Conservation (phyloP, 30 jellyfish, hydroid and myxozoan genomes). For the Sanderia malayensis region DNA sequence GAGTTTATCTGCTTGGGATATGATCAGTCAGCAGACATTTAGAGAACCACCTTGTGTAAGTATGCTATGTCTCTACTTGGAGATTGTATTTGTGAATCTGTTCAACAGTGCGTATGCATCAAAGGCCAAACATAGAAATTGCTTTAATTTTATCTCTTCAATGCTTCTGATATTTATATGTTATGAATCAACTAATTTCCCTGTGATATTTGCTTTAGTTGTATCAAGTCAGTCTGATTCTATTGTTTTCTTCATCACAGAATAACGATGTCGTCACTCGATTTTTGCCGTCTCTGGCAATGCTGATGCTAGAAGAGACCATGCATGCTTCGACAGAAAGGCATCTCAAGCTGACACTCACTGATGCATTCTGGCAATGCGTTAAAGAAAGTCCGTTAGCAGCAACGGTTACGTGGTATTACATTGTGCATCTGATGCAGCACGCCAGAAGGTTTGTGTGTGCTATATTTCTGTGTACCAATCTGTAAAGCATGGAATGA, state of each 20-base stretch:
- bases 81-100: too few relatives aligned
- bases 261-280: constrained; percentile 72
- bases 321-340: constrained; percentile 27
- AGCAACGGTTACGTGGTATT: constrained; percentile 57
- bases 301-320: constrained; percentile 76
- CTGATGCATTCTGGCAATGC: constrained; percentile 62
- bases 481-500: too few relatives aligned
- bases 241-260: constrained; percentile 31
- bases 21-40: constrained; percentile 77
- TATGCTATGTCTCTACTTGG: too few relatives aligned
- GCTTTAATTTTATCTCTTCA: too few relatives aligned
- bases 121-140: too few relatives aligned
- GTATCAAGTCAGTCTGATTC: too few relatives aligned
- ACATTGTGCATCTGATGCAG: constrained; percentile 59
- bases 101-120: too few relatives aligned
- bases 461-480: too few relatives aligned
- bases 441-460: constrained; percentile 55
- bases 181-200: too few relatives aligned
- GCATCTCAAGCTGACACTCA: constrained; percentile 17
- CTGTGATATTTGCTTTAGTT: too few relatives aligned
- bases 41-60: constrained; percentile 79
- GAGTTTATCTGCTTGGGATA: constrained; percentile 80
- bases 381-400: constrained; percentile 41
- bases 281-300: constrained; percentile 76
- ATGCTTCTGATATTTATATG: too few relatives aligned